Conservation (phyloP, 1,140 invertebrate species). For the Drosophila eugracilis region DNA sequence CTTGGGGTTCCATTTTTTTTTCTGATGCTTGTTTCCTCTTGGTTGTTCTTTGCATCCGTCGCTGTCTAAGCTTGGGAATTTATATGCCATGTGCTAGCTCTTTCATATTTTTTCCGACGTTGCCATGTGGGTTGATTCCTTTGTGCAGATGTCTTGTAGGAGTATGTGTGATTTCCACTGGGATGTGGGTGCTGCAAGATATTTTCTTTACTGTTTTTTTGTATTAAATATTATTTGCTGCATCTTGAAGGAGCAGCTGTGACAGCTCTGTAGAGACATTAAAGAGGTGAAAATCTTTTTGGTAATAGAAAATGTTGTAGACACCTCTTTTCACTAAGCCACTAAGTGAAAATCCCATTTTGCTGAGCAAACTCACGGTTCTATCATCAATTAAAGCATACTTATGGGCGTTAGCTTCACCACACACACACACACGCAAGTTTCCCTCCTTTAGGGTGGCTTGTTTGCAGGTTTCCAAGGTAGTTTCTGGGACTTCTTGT, state of each 20-base stretch:
- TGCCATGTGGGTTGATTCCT: constrained; percentile 51
- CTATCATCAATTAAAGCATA: constrained; percentile 55
- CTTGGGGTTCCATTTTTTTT: too few species aligned
- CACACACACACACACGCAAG: constrained; percentile 2
- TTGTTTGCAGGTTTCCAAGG: constrained; percentile 34
- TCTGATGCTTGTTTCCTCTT: too few species aligned
- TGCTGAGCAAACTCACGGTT: too few species aligned
- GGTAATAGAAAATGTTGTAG: too few species aligned
- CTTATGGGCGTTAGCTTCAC: constrained; percentile 41
- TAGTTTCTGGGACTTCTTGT: constrained; percentile 54
- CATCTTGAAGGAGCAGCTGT: constrained; percentile 1
- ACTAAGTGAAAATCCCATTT: too few species aligned
- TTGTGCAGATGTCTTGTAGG: too few species aligned
- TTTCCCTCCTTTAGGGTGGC: constrained; percentile 12
- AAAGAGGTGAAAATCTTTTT: too few species aligned
- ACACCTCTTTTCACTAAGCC: too few species aligned
- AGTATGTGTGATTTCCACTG: constrained; percentile 2
- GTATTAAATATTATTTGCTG: constrained; percentile 8
- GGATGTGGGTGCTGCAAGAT: constrained; percentile 11
- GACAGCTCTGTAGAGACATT: too few species aligned
- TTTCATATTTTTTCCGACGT: constrained; percentile 67
- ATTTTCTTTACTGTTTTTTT: constrained; percentile 1
- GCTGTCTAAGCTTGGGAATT: constrained; percentile 72
- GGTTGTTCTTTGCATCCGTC: constrained; percentile 37
- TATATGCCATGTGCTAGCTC: constrained; percentile 74